Evolutionary conservation across 1,140 invertebrate genomes (phyloP), one percentile per base, ranked within the genome.

Genomic region (Drosophila ogumai): DNA sequence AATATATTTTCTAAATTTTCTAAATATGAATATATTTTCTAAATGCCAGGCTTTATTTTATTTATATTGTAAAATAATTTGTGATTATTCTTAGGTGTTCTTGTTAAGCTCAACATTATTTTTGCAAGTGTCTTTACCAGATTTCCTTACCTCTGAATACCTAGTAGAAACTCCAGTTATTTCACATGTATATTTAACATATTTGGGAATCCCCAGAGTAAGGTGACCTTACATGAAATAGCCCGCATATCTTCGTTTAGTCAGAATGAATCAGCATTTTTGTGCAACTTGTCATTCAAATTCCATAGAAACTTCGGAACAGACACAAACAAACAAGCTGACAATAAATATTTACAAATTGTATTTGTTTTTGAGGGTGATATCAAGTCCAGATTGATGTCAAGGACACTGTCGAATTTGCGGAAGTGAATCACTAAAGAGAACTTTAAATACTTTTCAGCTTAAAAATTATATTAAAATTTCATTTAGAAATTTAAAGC

Each of bases 181-280:
- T 15, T 9, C 6, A n/a, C 17, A 31, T 22, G n/a, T 13, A 9
- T 15, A 5, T n/a, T 22, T 9, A n/a, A 3, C 32, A 38, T 56
- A 17, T 17, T 41, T 22, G 69, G 69, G 67, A 49, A 59, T 72
- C 28, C 66, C 69, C 67, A 5, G 57, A 58, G 31, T 41, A 32
- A 71, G 17, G 17, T 49, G 44, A 59, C 52, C 68, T 71, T 58
- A 41, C 50, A n/a, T 32, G 0, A 56, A 57, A 66, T 54, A 25
- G 25, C 68, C 68, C 68, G 66, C 68, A 72, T 41, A 41, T 71
- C 57, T 71, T n/a, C 52, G 44, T 43, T 72, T 43, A 49, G 69
- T 59, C 66, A 59, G 31, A 49, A 50, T 72, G 69, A 72, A 49
- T 72, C 54, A 72, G 69, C 66, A 72, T 72, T 59, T 72, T 7